Base-by-base conservation (phyloP, 1,140 invertebrate species). In the Drepana arcuata region DNA sequence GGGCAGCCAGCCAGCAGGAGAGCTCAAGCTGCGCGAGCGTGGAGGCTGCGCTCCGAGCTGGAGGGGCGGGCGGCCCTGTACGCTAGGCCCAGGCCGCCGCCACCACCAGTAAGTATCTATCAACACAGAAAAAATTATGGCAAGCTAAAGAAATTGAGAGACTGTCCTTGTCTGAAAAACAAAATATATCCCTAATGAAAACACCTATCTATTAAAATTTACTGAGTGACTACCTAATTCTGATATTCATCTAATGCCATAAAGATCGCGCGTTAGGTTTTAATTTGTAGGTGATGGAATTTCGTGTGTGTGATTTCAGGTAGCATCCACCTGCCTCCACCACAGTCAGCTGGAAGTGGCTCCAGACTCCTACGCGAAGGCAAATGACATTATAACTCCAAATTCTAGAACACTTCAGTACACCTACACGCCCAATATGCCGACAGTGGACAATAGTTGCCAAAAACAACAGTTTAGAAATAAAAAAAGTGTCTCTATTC, bases 261-360 rank as follows among this genome's bases (percentile, higher is more conserved):
- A n/a, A n/a, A n/a, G n/a, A n/a, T n/a, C n/a, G n/a, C n/a, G n/a
- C n/a, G n/a, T n/a, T n/a, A n/a, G n/a, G n/a, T n/a, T n/a, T n/a
- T n/a, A n/a, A n/a, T n/a, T n/a, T n/a, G n/a, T n/a, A n/a, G n/a
- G n/a, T n/a, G n/a, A n/a, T n/a, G n/a, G n/a, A n/a, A n/a, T n/a
- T n/a, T n/a, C n/a, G n/a, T n/a, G n/a, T n/a, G n/a, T n/a, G n/a
- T n/a, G n/a, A n/a, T 68, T 59, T 6, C 67, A 81, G 77, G 38
- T 61, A 14, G 77, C 65, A 23, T 77, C 77, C 2, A 81, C 77
- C 0, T 81, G 77, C 34, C 63, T 81, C 1, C 70, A 81, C 26
- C 73, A 81, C 53, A 77, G 72, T 36, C 58, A 78, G 24, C 46
- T 81, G 1, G 77, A 81, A 42, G 53, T 81, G 4, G 39, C 62